These are phyloP conservation scores for Dasypolia templi DNA, from an alignment of 2,888 invertebrate species.

Conservation along the genomic window DNA sequence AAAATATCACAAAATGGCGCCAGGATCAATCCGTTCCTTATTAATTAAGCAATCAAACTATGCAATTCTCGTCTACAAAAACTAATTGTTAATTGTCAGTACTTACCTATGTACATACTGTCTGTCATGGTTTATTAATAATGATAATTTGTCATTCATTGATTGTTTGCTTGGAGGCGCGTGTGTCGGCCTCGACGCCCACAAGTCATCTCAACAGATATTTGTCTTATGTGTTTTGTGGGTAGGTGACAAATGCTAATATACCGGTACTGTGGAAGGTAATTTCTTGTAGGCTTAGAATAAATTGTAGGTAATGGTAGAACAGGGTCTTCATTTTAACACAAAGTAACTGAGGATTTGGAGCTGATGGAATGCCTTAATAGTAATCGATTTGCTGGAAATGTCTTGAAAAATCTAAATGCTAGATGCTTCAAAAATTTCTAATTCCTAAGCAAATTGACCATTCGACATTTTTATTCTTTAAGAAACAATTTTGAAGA, in stretches of 20 bases:
- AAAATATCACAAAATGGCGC: background rate
- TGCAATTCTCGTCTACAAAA: slow-evolving; percentile 14
- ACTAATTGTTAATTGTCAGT: slow-evolving; percentile 37
- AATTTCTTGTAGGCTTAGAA: no score
- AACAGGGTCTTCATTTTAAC: background rate
- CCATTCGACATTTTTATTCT: no score
- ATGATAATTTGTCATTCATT: slow-evolving; percentile 83
- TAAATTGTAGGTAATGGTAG: background rate
- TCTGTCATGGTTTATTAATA: slow-evolving; percentile 62
- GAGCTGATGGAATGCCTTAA: no score
- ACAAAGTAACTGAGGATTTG: no score
- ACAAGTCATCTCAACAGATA: slow-evolving; percentile 71
- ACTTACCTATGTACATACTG: no score
- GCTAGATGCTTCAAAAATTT: no score
- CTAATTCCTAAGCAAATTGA: no score
- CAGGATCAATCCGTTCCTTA: background rate
- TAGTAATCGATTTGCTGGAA: no score
- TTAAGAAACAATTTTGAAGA: no score
- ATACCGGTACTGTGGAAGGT: slow-evolving; percentile 42
- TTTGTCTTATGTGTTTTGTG: slow-evolving; percentile 44
- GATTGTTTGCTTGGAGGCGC: slow-evolving; percentile 80
- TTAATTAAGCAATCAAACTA: background rate
- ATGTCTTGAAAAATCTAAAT: no score
- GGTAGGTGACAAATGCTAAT: slow-evolving; percentile 68
- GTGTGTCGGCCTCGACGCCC: slow-evolving; percentile 80